Base-by-base conservation (phyloP, 2,113 vertebrate species). In the Myocastor coypus region DNA sequence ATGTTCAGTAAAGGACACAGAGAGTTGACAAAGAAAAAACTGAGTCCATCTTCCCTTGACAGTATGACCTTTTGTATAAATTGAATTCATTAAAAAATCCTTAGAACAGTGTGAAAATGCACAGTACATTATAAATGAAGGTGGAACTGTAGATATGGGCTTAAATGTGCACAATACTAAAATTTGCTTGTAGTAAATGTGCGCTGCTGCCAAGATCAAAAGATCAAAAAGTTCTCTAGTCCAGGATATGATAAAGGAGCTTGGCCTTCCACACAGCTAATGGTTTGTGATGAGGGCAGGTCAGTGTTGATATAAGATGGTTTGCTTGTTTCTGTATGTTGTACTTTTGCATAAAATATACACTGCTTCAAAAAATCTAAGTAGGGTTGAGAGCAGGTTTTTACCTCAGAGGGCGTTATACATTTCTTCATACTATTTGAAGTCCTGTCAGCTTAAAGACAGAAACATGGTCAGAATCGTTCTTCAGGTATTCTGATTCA, bases 11-110 rank as follows among this genome's bases (percentile, higher is more conserved):
- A 96, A 94, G 89, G 96, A 95, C 46, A 89, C 46, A 50, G 22
- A 66, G 84, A 83, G 83, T 77, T 97, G 89, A 95, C 91, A 94
- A 10, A 93, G 80, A n/a, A 80, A 96, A 37, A 89, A 97, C 89
- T 97, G 95, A 97, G 95, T 96, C 97, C 32, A 19, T 26, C 84
- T 96, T 98, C 95, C 94, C 92, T 96, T 94, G 50, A 97, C 61
- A 90, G 92, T 89, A 59, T 85, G 7, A 84, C 2, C 0, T 93
- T 95, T 95, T 94, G 75, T 92, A 90, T 98, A 97, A 97, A 94
- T 97, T 71, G 90, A 96, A 85, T 95, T 96, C 46, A 91, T 89
- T 97, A 93, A 98, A 98, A 97, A 95, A 97, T 97, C 83, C 94
- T 97, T 97, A 95, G 96, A 97, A 97, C 63, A 83, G 95, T 97